phyloP scores from a whole-genome alignment of 2,113 vertebrate genomes.

The Paradisaea rubra region DNA sequence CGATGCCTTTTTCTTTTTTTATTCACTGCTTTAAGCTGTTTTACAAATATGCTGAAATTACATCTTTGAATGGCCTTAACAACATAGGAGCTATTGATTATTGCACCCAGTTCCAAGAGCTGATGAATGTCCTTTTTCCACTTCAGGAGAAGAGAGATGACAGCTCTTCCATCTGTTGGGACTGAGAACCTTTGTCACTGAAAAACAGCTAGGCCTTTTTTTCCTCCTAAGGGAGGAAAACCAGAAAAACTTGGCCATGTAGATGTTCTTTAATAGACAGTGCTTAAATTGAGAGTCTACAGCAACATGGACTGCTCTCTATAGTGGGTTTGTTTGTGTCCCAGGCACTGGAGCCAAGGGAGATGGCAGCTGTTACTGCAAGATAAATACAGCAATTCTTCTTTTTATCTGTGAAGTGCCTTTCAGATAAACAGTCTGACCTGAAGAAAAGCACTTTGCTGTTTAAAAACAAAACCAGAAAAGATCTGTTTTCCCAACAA shows the following conservation, averaged over 20 bases:
- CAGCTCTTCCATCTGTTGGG: neutral
- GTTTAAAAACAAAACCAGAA: conserved; percentile 1
- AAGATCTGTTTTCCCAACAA: conserved; percentile 21
- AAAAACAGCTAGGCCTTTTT: neutral
- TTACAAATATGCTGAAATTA: neutral
- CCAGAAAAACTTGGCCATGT: neutral
- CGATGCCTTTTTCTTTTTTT: neutral
- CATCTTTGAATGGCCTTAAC: neutral
- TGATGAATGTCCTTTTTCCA: neutral
- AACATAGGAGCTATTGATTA: neutral
- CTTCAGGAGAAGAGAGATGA: neutral
- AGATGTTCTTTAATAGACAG: neutral
- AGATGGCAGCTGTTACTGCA: conserved; percentile 4
- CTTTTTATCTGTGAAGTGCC: conserved; percentile 44
- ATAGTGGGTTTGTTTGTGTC: neutral
- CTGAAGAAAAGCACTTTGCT: neutral
- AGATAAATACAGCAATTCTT: conserved; percentile 56
- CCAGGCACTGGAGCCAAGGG: neutral
- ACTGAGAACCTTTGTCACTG: neutral
- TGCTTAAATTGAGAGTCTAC: neutral
- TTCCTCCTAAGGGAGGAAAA: neutral
- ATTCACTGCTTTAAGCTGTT: neutral
- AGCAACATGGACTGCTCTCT: neutral
- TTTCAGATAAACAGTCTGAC: conserved; percentile 46
- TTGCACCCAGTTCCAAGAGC: neutral